A percentile compares a stretch with the other conserved stretches of the same genome.
phyloP scores from a whole-genome alignment of 2,888 invertebrate species.

The Thymelicus lineola region DNA sequence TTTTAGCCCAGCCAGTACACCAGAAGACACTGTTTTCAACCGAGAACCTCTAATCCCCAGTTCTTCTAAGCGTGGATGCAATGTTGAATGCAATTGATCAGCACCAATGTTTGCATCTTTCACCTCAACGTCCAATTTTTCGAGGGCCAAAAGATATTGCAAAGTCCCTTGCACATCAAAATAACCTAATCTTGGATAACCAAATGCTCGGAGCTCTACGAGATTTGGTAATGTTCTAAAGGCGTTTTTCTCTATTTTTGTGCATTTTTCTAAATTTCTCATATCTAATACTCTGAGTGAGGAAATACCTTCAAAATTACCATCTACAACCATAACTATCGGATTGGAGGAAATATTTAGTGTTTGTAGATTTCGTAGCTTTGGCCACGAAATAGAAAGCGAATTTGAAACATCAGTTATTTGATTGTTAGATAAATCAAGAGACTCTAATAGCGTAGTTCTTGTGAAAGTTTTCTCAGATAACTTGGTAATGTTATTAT shows the following conservation, averaged over 20 bases:
- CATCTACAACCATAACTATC: constrained; percentile 90
- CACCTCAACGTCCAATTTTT: constrained; percentile 92
- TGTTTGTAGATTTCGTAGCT: constrained; percentile 88
- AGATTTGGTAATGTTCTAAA: constrained; percentile 90
- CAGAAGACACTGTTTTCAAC: constrained; percentile 91
- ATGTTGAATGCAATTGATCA: constrained; percentile 91
- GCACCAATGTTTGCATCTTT: constrained; percentile 93
- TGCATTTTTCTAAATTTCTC: constrained; percentile 87
- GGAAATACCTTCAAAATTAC: constrained; percentile 90
- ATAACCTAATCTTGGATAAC: constrained; percentile 92
- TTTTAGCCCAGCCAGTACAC: constrained; percentile 93
- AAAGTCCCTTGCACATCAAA: constrained; percentile 94
- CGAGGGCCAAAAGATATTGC: constrained; percentile 89
- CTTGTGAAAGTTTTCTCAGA: constrained; percentile 89
- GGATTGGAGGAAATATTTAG: constrained; percentile 94
- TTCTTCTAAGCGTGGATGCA: constrained; percentile 91
- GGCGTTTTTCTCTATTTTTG: constrained; percentile 92
- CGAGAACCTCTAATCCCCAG: constrained; percentile 91
- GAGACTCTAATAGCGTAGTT: constrained; percentile 90
- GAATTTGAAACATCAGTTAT: constrained; percentile 85
- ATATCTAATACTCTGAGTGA: constrained; percentile 88
- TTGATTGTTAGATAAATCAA: constrained; percentile 91
- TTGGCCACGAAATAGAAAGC: constrained; percentile 88
- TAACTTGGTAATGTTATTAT: constrained; percentile 89
- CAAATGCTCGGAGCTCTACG: constrained; percentile 88